phyloP scores from a whole-genome alignment of 2,113 vertebrate genomes.

The Ciconia maguari region DNA sequence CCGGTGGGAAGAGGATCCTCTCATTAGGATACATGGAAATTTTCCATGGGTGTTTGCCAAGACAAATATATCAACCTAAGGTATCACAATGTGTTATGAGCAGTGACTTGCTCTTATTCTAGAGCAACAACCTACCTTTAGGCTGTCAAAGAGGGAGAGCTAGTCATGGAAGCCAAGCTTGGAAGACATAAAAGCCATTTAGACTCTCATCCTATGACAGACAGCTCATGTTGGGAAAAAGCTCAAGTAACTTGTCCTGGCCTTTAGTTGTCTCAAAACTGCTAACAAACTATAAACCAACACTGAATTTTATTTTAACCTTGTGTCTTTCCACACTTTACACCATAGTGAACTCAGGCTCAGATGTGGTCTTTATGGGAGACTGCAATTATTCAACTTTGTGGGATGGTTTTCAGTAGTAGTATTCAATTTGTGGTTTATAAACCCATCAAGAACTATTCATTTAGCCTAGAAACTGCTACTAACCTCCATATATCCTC shows the following conservation, averaged over 20 bases:
- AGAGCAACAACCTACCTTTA: not conserved
- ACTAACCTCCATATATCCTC: not conserved
- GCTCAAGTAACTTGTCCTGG: not conserved
- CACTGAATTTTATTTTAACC: not conserved
- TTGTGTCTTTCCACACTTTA: not conserved
- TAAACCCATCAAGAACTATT: not conserved
- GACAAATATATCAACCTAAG: not conserved
- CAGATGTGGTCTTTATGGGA: not conserved
- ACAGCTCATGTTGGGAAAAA: not conserved
- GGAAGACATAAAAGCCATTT: not conserved
- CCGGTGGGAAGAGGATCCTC: not conserved
- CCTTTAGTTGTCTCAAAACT: not conserved
- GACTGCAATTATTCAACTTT: not conserved
- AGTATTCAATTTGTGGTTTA: not conserved
- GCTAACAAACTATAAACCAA: not conserved
- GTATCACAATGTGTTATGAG: not conserved
- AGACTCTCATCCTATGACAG: not conserved
- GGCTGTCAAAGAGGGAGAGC: not conserved
- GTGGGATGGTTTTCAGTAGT: not conserved
- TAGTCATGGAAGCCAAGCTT: not conserved
- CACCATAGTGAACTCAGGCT: not conserved
- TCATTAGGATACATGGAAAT: not conserved
- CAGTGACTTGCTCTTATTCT: not conserved
- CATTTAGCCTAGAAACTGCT: not conserved
- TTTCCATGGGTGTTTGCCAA: not conserved